Evolutionary conservation across 1,140 invertebrate species (phyloP), one percentile per base, ranked within the genome.

Genomic region (Scaptomyza hsui): DNA sequence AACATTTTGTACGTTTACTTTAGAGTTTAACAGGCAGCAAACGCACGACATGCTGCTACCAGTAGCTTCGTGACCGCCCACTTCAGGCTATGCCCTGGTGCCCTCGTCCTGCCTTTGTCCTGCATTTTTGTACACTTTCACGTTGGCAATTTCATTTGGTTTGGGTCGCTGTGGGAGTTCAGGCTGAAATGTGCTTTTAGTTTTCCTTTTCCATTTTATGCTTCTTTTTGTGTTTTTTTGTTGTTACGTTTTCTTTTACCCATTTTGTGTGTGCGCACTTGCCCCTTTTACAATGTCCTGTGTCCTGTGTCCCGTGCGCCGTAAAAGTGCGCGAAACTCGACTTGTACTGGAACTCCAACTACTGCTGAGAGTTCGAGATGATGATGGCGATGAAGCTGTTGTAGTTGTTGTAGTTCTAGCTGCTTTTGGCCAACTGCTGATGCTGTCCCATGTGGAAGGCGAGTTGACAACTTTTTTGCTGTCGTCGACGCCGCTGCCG

Each of bases 1-100:
- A 86, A 88, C 81, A 86, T 86, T 86, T 86, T 86, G 81, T 88
- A 79, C 81, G 82, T 86, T 86, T 88, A 86, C 77, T 86, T 86
- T 88, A 79, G 59, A 86, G 81, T 85, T 85, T 86, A 85, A 86
- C 77, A 74, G 69, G 44, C 73, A 64, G 73, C 69, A 77, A 78
- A 86, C 72, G 77, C 81, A 85, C 69, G 81, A 76, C 81, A 80
- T 37, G 61, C 49, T 32, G 51, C 26, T 35, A 19, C 29, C 65
- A 24, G 41, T 13, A n/a, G n/a, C n/a, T n/a, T 21, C 15, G 53
- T 9, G 16, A 4, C 26, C 42, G 21, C 13, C 15, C 19, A 49
- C 16, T 47, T 10, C 9, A 7, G 24, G 29, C 18, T 29, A 49
- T 15, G 10, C 6, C 9, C 24, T 16, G 9, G 24, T 26, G 26